Evolutionary conservation across 2,888 invertebrate genomes (phyloP).

Genomic region (Disparrhopalites patrizii): DNA sequence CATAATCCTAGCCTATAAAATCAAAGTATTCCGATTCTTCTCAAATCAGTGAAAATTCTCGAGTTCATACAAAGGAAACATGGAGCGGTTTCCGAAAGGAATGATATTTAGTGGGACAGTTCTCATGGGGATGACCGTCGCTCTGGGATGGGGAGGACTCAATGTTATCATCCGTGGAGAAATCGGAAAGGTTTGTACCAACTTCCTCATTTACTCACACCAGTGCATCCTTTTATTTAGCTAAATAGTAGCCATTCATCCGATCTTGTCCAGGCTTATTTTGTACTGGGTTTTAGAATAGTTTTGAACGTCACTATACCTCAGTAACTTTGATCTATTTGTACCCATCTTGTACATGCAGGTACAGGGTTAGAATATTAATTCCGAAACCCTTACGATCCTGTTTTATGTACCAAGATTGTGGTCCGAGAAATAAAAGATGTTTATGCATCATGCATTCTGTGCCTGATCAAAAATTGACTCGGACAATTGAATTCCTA

Average conservation of each 20-base stretch:
- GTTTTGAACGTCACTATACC: neutral
- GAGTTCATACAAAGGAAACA: too few species aligned
- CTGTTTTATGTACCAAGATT: too few species aligned
- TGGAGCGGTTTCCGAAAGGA: constrained; percentile 46
- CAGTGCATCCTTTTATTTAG: neutral
- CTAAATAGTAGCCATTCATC: neutral
- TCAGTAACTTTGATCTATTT: neutral
- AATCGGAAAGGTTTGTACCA: constrained; percentile 38
- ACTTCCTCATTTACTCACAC: neutral
- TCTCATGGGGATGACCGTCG: constrained; percentile 41
- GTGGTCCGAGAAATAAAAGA: too few species aligned
- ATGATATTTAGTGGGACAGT: constrained; percentile 44
- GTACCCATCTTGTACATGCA: neutral
- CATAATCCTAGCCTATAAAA: too few species aligned
- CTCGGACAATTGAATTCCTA: too few species aligned
- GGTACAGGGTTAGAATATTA: too few species aligned
- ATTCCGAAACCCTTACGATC: too few species aligned
- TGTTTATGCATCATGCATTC: too few species aligned
- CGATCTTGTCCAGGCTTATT: neutral
- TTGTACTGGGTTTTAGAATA: neutral
- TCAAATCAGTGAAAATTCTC: too few species aligned
- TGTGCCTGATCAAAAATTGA: too few species aligned
- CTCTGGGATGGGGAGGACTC: constrained; percentile 47
- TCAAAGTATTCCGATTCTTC: too few species aligned
- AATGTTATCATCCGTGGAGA: constrained; percentile 45